A percentile compares a stretch with the other conserved stretches of the same genome.
Conservation (phyloP, 2,888 invertebrate genomes). For the Ceramica pisi region DNA sequence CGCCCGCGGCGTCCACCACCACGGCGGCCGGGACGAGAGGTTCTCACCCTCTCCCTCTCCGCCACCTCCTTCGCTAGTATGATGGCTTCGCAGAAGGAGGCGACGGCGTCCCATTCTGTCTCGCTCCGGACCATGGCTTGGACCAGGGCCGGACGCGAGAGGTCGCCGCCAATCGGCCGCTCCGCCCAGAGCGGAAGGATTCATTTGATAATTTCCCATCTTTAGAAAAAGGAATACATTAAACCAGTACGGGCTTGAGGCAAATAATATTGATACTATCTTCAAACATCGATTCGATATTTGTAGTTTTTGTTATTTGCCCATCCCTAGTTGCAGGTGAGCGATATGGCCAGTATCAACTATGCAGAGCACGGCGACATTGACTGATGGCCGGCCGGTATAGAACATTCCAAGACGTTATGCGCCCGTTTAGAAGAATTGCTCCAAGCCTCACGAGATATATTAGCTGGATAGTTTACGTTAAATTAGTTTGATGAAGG, state of each 20-base stretch:
- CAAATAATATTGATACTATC: background rate
- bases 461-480: slow-evolving; percentile 48
- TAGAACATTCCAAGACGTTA: slow-evolving; percentile 50
- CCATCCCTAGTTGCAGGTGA: slow-evolving; percentile 63
- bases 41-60: too few species aligned
- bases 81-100: too few species aligned
- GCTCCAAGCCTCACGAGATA: slow-evolving; percentile 18
- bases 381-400: slow-evolving; percentile 73
- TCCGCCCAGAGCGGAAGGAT: too few species aligned
- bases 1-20: too few species aligned
- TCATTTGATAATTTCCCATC: too few species aligned
- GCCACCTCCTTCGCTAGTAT: too few species aligned
- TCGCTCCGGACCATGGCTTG: too few species aligned
- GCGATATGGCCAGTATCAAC: slow-evolving; percentile 68
- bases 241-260: too few species aligned
- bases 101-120: too few species aligned
- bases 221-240: background rate
- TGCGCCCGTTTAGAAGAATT: slow-evolving; percentile 56
- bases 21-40: too few species aligned
- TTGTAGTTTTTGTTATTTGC: background rate
- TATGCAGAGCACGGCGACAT: slow-evolving; percentile 77
- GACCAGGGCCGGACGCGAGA: too few species aligned
- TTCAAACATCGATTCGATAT: background rate
- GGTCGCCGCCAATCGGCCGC: too few species aligned
- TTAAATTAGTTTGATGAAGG: slow-evolving; percentile 48